Evolutionary conservation across 2,888 invertebrate genomes (phyloP), one percentile per base, ranked within the genome.

Genomic region (Tipula confusa): DNA sequence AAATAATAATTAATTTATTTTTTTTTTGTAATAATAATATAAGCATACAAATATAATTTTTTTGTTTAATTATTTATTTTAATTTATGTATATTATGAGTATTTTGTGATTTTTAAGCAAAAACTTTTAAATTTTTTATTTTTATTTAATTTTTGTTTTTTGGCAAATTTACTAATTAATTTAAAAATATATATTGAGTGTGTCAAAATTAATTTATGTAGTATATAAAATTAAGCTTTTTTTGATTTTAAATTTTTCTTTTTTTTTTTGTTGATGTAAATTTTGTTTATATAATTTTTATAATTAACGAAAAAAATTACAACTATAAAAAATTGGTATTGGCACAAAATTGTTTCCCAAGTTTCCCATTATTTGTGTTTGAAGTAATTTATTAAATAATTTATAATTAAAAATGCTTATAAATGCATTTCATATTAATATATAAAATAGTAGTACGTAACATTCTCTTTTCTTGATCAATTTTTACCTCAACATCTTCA

Each of bases 71-170:
- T 64, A 64, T 64, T 24, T 64, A 24, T 64, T 11, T 64, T 64
- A 24, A 64, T 64, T 24, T 64, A 24, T 64, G 13, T 64, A 24
- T 64, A 64, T 38, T 24, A 64, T 64, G 64, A 64, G 64, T 64
- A 64, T 64, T 64, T 64, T 24, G 64, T 64, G 64, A 64, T 64
- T 64, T 64, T 64, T 64, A 64, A 64, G 64, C 64, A 64, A 64
- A 64, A 9, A 64, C n/a, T n/a, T 43, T 43, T n/a, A n/a, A n/a
- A n/a, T n/a, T n/a, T n/a, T n/a, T n/a, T n/a, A n/a, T n/a, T n/a
- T n/a, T n/a, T n/a, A n/a, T n/a, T n/a, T n/a, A n/a, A n/a, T n/a
- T 43, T 38, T 38, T 33, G 6, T 33, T 43, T 43, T 43, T 43
- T 64, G 64, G 64, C 64, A 64, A 64, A 64, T 64, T 64, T 64